These are phyloP conservation scores for Crioceris asparagi DNA, from an alignment of 2,888 invertebrate species.

Conservation along the genomic window DNA sequence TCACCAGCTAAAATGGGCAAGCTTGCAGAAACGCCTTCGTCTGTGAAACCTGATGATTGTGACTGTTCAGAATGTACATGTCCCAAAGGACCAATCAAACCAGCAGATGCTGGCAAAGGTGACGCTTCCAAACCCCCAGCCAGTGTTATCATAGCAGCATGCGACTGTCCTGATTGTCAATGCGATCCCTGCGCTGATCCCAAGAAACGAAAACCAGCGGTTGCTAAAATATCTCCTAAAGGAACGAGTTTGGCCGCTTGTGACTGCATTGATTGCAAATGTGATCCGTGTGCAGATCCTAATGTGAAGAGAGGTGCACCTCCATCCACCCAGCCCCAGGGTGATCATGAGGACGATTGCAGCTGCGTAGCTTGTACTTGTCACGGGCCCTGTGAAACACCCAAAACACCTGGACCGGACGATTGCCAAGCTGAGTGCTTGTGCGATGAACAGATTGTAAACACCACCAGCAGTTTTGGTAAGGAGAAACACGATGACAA, in stretches of 20 bases:
- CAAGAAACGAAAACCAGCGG: slow-evolving; percentile 1
- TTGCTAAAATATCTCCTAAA: background rate
- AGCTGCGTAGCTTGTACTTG: background rate
- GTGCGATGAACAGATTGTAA: slow-evolving; percentile 2
- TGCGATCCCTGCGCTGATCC: slow-evolving; percentile 12
- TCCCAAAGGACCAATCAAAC: background rate
- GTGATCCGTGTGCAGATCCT: slow-evolving; percentile 11
- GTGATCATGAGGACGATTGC: background rate
- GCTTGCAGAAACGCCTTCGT: too few relatives aligned
- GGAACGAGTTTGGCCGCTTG: slow-evolving; percentile 4
- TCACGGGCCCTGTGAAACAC: background rate
- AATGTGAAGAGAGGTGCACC: background rate
- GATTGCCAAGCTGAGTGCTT: slow-evolving; percentile 14
- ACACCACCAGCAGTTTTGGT: background rate
- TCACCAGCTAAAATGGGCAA: slow-evolving; percentile 1
- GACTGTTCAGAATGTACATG: slow-evolving; percentile 5
- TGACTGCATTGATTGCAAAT: slow-evolving; percentile 7
- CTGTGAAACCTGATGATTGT: slow-evolving; percentile 5
- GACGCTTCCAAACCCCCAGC: slow-evolving; percentile 3
- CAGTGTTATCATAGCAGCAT: background rate
- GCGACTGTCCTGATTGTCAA: slow-evolving; percentile 11
- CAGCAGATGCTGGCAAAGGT: slow-evolving; percentile 3
- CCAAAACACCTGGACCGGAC: slow-evolving; percentile 11
- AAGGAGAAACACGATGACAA: slow-evolving; percentile 2
- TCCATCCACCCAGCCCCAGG: background rate